Evolutionary conservation across 2,113 vertebrate genomes (phyloP).

Genomic region (Notarius lentiginosus): DNA sequence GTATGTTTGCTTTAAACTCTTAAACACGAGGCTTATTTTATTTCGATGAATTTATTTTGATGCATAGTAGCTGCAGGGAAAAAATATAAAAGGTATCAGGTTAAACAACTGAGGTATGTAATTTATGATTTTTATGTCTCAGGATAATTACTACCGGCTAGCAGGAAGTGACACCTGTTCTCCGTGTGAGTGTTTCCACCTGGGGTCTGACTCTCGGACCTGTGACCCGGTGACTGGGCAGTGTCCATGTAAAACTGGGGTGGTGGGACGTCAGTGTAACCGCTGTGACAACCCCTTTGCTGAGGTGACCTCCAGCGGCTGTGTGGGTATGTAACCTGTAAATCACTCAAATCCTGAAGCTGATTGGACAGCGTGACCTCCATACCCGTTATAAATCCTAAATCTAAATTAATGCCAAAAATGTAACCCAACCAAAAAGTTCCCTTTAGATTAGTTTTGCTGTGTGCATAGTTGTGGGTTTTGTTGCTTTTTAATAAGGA

Average conservation of each 20-base stretch:
- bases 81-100: neutral
- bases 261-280: slow-evolving; percentile 85
- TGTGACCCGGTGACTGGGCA: slow-evolving; percentile 79
- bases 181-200: slow-evolving; percentile 82
- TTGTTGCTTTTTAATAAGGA: neutral
- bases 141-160: slow-evolving; percentile 84
- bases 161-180: slow-evolving; percentile 75
- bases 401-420: neutral
- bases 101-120: neutral
- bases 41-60: neutral
- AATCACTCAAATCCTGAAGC: neutral
- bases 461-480: neutral
- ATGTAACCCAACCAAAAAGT: neutral
- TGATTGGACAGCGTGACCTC: neutral
- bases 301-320: slow-evolving; percentile 80
- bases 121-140: slow-evolving; percentile 13
- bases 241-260: slow-evolving; percentile 80
- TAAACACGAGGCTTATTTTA: neutral
- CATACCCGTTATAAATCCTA: neutral
- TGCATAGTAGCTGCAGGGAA: neutral
- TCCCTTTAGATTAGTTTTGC: neutral
- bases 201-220: slow-evolving; percentile 75
- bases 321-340: slow-evolving; percentile 74
- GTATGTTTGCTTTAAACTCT: neutral
- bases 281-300: slow-evolving; percentile 87